Evolutionary conservation across 2,888 invertebrate species (phyloP).

Genomic region (Laspeyria flexula): DNA sequence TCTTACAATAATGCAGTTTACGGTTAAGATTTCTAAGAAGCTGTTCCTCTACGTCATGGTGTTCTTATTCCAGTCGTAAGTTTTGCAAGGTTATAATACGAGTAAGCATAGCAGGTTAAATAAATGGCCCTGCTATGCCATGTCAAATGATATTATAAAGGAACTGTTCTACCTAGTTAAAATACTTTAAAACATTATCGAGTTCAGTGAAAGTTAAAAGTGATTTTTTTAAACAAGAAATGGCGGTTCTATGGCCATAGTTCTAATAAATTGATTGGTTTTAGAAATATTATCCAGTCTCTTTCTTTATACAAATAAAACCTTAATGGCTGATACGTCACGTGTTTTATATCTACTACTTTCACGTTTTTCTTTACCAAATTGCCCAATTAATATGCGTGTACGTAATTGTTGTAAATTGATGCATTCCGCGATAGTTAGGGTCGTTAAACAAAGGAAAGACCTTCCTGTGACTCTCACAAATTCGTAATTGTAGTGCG

Average conservation of each 20-base stretch:
- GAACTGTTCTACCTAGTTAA: neutral
- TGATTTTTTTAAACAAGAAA: neutral
- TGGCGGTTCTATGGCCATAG: neutral
- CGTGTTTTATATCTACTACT: conserved; percentile 39
- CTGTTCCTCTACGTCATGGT: too few species aligned
- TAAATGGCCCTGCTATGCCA: too few species aligned
- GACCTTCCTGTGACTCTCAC: conserved; percentile 74
- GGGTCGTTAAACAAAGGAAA: conserved; percentile 72
- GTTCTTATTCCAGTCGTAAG: too few species aligned
- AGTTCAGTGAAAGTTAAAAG: neutral
- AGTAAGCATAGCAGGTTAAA: too few species aligned
- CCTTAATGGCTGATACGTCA: conserved; percentile 19
- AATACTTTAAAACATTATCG: neutral
- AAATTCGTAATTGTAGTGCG: conserved; percentile 78
- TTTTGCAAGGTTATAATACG: too few species aligned
- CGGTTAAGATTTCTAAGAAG: too few species aligned
- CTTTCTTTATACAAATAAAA: neutral
- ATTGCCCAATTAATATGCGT: conserved; percentile 67
- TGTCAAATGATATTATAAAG: too few species aligned
- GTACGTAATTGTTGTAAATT: conserved; percentile 61
- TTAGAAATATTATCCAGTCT: too few species aligned
- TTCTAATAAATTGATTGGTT: too few species aligned
- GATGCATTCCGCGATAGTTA: conserved; percentile 66
- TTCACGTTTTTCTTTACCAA: conserved; percentile 56
- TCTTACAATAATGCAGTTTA: too few species aligned